phyloP scores from a whole-genome alignment of 1,140 invertebrate species.

The Stenopsyche tienmushanensis region DNA sequence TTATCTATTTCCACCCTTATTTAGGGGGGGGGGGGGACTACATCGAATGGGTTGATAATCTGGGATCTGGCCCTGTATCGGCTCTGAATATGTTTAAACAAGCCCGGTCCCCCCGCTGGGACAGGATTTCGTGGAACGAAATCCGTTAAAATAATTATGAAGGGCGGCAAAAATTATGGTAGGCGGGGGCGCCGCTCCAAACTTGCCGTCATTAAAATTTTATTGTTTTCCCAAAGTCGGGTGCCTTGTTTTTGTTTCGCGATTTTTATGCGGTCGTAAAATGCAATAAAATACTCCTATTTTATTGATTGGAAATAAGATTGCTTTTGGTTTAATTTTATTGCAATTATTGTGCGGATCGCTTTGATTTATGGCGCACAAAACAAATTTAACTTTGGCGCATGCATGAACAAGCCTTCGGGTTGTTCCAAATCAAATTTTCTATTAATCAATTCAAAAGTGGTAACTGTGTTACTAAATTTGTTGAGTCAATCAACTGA shows the following conservation, averaged over 20 bases:
- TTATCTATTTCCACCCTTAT: conserved; percentile 20
- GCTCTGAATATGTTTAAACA: not conserved
- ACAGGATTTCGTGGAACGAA: not conserved
- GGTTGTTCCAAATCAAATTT: too few relatives aligned
- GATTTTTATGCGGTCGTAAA: not conserved
- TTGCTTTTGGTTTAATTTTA: too few relatives aligned
- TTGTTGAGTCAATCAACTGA: too few relatives aligned
- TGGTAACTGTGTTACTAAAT: too few relatives aligned
- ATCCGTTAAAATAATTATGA: conserved; percentile 21
- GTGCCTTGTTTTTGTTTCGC: not conserved
- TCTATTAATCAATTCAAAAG: too few relatives aligned
- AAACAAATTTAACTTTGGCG: conserved; percentile 7
- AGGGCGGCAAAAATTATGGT: not conserved
- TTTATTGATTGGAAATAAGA: too few relatives aligned
- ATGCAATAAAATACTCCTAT: too few relatives aligned
- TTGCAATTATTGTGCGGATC: too few relatives aligned
- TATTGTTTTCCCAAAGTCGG: not conserved
- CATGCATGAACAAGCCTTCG: too few relatives aligned
- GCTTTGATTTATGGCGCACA: too few relatives aligned
- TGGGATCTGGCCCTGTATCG: not conserved
- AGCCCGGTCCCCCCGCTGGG: not conserved
- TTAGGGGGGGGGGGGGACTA: not conserved
- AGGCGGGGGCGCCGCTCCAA: not conserved
- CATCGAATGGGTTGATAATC: conserved; percentile 17
- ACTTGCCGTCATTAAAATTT: conserved; percentile 11